Evolutionary conservation across 2,888 invertebrate genomes (phyloP).

Genomic region (Tuberolachnus salignus): DNA sequence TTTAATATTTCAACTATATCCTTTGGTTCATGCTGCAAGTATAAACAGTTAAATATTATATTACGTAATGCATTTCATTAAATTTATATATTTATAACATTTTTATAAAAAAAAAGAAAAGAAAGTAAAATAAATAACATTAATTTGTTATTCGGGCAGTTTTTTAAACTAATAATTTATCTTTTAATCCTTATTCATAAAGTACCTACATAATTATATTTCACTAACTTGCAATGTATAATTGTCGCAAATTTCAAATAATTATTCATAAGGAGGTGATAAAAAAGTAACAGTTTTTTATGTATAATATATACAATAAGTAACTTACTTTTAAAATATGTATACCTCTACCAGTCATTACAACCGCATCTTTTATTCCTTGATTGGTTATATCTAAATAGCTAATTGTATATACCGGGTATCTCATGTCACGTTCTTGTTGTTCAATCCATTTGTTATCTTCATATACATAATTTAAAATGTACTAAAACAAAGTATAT

Average conservation of each 20-base stretch:
- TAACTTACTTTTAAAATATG: slow-evolving; percentile 70
- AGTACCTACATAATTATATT: no score
- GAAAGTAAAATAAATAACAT: no score
- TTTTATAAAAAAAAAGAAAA: no score
- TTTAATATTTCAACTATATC: slow-evolving; percentile 27
- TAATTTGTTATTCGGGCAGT: no score
- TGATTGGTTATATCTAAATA: slow-evolving; percentile 72
- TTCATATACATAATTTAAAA: slow-evolving; percentile 66
- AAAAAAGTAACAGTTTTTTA: no score
- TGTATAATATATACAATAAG: background rate
- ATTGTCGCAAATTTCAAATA: no score
- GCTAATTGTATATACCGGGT: slow-evolving; percentile 69
- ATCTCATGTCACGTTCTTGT: slow-evolving; percentile 62
- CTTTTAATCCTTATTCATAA: no score
- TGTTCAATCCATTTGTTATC: slow-evolving; percentile 63
- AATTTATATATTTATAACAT: no score
- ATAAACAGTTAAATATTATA: background rate
- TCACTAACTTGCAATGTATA: no score
- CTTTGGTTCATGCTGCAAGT: slow-evolving; percentile 27
- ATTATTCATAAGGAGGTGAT: no score
- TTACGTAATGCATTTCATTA: no score
- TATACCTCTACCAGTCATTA: slow-evolving; percentile 71
- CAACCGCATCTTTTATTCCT: slow-evolving; percentile 70
- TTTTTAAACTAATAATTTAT: no score
- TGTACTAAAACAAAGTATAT: slow-evolving; percentile 62